phyloP scores from a whole-genome alignment of 1,140 invertebrate species.

The Nasonia giraulti region DNA sequence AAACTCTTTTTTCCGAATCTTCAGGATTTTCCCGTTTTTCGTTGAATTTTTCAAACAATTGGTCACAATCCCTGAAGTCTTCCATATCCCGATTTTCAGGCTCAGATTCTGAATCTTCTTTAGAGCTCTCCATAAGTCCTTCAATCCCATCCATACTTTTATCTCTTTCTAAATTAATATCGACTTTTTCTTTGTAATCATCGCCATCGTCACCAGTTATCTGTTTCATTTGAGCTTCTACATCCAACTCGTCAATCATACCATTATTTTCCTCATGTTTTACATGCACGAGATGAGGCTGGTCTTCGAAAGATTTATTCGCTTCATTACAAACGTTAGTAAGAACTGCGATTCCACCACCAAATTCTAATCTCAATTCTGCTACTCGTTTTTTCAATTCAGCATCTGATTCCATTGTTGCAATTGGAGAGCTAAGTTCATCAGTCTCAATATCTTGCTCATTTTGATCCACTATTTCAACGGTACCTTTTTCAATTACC shows the following conservation, averaged over 20 bases:
- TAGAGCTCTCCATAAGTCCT: slow-evolving; percentile 71
- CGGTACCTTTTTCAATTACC: slow-evolving; percentile 56
- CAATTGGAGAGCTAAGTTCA: slow-evolving; percentile 67
- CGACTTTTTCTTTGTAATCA: slow-evolving; percentile 69
- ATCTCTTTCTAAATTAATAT: slow-evolving; percentile 63
- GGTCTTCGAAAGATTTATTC: slow-evolving; percentile 53
- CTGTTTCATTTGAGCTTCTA: slow-evolving; percentile 72
- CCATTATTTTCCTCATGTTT: slow-evolving; percentile 55
- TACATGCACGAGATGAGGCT: not conserved
- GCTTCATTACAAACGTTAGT: slow-evolving; percentile 51
- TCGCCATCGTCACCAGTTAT: slow-evolving; percentile 70
- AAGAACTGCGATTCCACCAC: slow-evolving; percentile 58
- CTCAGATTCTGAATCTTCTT: slow-evolving; percentile 68
- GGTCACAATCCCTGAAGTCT: slow-evolving; percentile 58
- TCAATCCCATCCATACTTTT: slow-evolving; percentile 71
- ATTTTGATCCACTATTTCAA: slow-evolving; percentile 69
- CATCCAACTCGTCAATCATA: slow-evolving; percentile 70
- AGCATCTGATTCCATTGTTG: slow-evolving; percentile 68
- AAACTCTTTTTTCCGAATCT: slow-evolving; percentile 52
- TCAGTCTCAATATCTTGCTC: slow-evolving; percentile 63
- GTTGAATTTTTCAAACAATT: slow-evolving; percentile 40
- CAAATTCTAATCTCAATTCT: slow-evolving; percentile 72
- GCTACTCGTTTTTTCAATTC: slow-evolving; percentile 69
- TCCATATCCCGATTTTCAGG: slow-evolving; percentile 66
- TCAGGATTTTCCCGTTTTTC: slow-evolving; percentile 2